Evolutionary conservation across 2,113 vertebrate species (phyloP).

Genomic region (Kobus ellipsiprymnus): DNA sequence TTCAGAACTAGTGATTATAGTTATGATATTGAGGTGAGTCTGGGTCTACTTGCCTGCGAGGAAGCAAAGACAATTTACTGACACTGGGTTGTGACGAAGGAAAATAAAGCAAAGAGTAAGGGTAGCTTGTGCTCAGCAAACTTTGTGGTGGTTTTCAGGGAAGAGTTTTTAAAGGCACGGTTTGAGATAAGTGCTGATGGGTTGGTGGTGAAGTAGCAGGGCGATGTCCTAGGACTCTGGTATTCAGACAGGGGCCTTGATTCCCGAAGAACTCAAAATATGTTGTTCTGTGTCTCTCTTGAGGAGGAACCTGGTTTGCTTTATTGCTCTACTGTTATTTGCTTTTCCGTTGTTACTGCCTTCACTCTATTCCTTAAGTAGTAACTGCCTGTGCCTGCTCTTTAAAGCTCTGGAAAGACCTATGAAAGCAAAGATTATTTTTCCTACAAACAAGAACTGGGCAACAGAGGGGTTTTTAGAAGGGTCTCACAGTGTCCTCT

Average conservation of each 20-base stretch:
- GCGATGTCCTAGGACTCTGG: neutral
- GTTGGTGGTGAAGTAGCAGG: neutral
- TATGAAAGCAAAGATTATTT: neutral
- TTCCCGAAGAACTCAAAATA: neutral
- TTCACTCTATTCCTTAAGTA: neutral
- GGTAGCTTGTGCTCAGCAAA: neutral
- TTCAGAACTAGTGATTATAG: neutral
- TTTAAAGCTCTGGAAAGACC: neutral
- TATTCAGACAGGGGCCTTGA: neutral
- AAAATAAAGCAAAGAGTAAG: neutral
- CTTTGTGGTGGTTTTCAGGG: neutral
- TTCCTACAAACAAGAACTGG: neutral
- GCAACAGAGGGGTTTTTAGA: neutral
- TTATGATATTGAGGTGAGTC: neutral
- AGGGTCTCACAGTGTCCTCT: neutral
- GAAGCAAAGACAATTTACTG: neutral
- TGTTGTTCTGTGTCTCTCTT: no score
- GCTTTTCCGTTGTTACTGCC: neutral
- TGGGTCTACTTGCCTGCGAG: accelerated
- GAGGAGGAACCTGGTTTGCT: neutral
- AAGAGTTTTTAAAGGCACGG: neutral
- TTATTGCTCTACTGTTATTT: neutral
- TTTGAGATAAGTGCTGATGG: neutral
- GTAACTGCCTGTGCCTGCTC: neutral
- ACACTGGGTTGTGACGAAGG: neutral